Evolutionary conservation across 1,140 invertebrate genomes (phyloP), one percentile per base, ranked within the genome.

Genomic region (Pseudomyrmex dendroicus): DNA sequence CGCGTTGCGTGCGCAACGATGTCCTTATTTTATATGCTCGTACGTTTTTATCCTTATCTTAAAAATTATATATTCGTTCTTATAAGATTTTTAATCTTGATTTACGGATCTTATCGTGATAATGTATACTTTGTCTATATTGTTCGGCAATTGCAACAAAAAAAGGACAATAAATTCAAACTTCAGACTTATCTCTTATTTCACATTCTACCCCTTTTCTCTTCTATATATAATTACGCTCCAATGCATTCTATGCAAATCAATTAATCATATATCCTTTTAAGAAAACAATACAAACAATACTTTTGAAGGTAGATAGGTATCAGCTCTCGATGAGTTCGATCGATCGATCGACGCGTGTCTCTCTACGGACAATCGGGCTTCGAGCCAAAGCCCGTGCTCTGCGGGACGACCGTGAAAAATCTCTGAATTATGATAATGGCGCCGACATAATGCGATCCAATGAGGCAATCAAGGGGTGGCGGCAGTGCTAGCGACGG

Each of bases 371-470:
- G 82, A 68, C 84, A 85, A 89, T 89, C 89, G 91, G 89, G 88
- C 90, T 89, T 83, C 46, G 86, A 92, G 90, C 89, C 90, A 90
- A 87, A 91, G 76, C 86, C 66, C 77, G 84, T 90, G 89, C 90
- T 90, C 87, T 89, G 86, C 52, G 90, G 89, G 84, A 84, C 80
- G 86, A 57, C 61, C 84, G 89, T 92, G 90, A 94, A 94, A 94
- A 94, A 93, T 92, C 82, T 87, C 82, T 93, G 91, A 94, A 94
- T 94, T 94, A 94, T 94, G 93, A 94, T 94, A 94, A 94, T 93
- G 92, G 91, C 88, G 88, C 80, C 82, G 89, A 92, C 92, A 93
- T 94, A 94, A 94, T 94, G 92, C 93, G 91, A 94, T 94, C 92
- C 91, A 94, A 94, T 93, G 92, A 94, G 93, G 93, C 92, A 94